Base-by-base conservation (phyloP, 2,888 invertebrate species). In the Andricus curvator region DNA sequence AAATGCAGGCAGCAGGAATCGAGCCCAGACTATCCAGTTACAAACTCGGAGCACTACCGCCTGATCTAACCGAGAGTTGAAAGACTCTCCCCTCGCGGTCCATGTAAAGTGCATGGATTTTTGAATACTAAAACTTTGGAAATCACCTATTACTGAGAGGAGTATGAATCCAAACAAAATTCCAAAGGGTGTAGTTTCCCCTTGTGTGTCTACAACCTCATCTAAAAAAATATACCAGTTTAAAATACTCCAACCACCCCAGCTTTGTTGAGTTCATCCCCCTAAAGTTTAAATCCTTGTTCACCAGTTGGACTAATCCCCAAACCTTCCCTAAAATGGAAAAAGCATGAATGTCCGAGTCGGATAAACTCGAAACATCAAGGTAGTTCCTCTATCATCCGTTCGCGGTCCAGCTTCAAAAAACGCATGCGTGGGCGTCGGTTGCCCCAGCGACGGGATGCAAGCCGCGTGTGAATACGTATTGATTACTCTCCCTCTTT, bases 381-480 rank as follows among this genome's bases (percentile, higher is more conserved):
- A 74, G 33, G 51, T 29, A 74, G 74, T 56, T 74, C 33, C 33
- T 56, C 33, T 74, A 33, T 51, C 56, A 29, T 56, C 74, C 74
- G 74, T 56, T 33, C 56, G 33, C 56, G 74, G 56, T 74, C 74
- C 74, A 74, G 29, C 51, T 74, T 74, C 29, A 17, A 33, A 51
- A 6, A 33, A 33, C 83, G 82, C 79, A 20, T 76, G 83, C 84
- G 84, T 76, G 44, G 44, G 51, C 62, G 68, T 66, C 79, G 68
- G 84, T 84, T 83, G 81, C 83, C 82, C 81, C 80, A 83, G 82
- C 83, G 82, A 84, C 84, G 81, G 79, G 83, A 83, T 84, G 79
- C 82, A 82, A 84, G 81, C 77, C 81, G 84, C 84, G 82, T 83
- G 83, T 80, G 83, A 83, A 83, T 83, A 81, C 79, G 84, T 85